A percentile compares a stretch with the other conserved stretches of the same genome.
phyloP scores from a whole-genome alignment of 2,797 vertebrate species.

The Hemibagrus guttatus region DNA sequence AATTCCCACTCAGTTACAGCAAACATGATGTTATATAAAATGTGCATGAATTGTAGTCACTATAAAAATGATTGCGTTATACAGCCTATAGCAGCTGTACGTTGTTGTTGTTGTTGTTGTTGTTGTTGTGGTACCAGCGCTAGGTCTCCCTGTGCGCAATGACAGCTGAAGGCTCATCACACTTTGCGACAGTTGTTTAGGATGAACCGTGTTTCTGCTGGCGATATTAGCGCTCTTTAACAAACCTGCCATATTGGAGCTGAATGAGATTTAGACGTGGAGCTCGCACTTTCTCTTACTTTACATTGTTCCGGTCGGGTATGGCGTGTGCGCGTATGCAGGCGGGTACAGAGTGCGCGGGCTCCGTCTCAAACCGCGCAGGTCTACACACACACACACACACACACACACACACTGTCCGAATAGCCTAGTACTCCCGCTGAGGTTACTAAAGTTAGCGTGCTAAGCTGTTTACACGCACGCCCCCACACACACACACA shows the following conservation, averaged over 20 bases:
- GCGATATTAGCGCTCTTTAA: neutral
- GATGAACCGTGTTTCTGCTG: neutral
- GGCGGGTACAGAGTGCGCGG: neutral
- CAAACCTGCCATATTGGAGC: neutral
- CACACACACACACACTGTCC: neutral
- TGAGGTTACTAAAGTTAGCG: slow-evolving; percentile 20
- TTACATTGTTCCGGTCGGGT: neutral
- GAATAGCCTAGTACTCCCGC: neutral
- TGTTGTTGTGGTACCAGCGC: neutral
- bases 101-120: neutral
- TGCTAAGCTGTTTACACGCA: neutral
- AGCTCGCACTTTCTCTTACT: neutral
- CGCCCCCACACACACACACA: slow-evolving; percentile 20
- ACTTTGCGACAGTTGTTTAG: slow-evolving; percentile 8
- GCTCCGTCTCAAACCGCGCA: neutral
- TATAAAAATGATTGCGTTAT: neutral
- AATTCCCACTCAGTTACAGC: neutral
- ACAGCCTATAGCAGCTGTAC: neutral
- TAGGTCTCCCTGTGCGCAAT: neutral
- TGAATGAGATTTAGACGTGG: neutral
- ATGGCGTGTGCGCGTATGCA: neutral
- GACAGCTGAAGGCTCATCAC: slow-evolving; percentile 10
- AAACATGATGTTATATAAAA: too few species aligned
- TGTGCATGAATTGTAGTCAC: neutral
- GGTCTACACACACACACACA: neutral